Evolutionary conservation across 1,140 invertebrate species (phyloP).

Genomic region (Pectinophora gossypiella): DNA sequence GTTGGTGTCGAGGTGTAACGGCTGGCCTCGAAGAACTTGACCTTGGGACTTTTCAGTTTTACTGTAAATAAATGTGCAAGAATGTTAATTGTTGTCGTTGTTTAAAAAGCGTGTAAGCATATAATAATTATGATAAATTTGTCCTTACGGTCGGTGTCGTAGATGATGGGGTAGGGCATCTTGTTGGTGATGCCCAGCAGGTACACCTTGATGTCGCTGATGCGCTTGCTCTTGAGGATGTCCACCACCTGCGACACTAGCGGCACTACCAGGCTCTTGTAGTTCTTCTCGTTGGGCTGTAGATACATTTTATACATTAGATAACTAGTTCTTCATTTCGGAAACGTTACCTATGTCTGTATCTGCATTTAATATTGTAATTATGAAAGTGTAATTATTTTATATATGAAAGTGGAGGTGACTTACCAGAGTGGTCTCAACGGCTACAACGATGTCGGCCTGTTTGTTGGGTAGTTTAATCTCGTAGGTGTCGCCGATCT

Average conservation of each 20-base stretch:
- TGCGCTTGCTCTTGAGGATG: constrained; percentile 61
- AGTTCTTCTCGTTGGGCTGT: constrained; percentile 65
- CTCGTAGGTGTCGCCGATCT: constrained; percentile 78
- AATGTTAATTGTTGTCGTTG: neutral
- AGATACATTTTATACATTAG: too few species aligned
- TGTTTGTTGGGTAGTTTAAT: constrained; percentile 81
- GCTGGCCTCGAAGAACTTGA: constrained; percentile 51
- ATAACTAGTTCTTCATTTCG: too few species aligned
- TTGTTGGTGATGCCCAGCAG: constrained; percentile 56
- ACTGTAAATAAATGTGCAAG: constrained; percentile 48
- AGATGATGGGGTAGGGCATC: constrained; percentile 58
- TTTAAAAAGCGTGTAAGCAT: too few species aligned
- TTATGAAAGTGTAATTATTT: too few species aligned
- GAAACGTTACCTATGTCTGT: too few species aligned
- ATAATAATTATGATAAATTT: too few species aligned
- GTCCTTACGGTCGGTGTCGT: constrained; percentile 68
- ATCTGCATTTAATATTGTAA: too few species aligned
- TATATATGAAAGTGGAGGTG: too few species aligned
- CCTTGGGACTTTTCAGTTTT: constrained; percentile 64
- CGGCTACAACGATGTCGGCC: constrained; percentile 83
- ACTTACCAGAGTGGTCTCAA: constrained; percentile 78
- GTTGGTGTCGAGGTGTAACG: constrained; percentile 35
- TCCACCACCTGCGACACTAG: constrained; percentile 67
- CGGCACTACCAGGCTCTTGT: constrained; percentile 72
- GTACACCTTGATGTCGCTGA: constrained; percentile 66